Percentiles rank a stretch among this genome's conserved stretches.
These are phyloP conservation scores for Athene noctua DNA, from an alignment of 2,113 vertebrate genomes.

Conservation along the genomic window DNA sequence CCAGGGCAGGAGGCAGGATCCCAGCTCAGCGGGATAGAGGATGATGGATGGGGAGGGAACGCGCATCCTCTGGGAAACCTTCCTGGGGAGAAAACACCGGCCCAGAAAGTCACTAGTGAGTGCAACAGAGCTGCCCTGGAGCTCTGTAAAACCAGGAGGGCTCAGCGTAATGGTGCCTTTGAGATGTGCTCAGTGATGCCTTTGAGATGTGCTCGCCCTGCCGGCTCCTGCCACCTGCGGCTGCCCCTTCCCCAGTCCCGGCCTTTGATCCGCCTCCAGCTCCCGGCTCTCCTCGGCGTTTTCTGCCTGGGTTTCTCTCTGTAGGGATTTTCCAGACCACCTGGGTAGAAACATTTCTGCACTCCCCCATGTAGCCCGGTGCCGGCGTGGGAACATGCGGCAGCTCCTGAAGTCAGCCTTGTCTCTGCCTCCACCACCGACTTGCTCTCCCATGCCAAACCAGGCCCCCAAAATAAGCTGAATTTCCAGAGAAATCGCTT, in stretches of 20 bases:
- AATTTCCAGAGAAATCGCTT: not conserved
- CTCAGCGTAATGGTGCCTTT: not conserved
- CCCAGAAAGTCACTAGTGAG: not conserved
- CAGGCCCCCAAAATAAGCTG: not conserved
- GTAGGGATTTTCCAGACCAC: constrained; percentile 53
- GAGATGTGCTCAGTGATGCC: not conserved
- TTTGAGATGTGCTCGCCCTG: not conserved
- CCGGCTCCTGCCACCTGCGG: constrained; percentile 8
- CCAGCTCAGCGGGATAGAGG: not conserved
- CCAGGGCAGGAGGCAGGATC: not conserved
- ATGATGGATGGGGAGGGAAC: not conserved
- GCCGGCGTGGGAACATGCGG: not conserved
- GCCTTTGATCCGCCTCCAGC: not conserved
- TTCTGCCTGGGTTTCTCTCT: not conserved
- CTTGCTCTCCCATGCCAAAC: not conserved
- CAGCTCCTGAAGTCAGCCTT: not conserved
- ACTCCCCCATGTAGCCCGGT: fast-evolving
- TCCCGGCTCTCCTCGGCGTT: not conserved
- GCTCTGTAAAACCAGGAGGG: not conserved
- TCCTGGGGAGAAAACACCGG: not conserved
- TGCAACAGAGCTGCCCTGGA: fast-evolving
- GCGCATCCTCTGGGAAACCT: not conserved
- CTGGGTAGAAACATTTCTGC: constrained; percentile 2
- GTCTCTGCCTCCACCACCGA: not conserved
- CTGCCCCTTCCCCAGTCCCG: constrained; percentile 6